Conservation (phyloP, 1,140 invertebrate species). For the Chionoecetes opilio region DNA sequence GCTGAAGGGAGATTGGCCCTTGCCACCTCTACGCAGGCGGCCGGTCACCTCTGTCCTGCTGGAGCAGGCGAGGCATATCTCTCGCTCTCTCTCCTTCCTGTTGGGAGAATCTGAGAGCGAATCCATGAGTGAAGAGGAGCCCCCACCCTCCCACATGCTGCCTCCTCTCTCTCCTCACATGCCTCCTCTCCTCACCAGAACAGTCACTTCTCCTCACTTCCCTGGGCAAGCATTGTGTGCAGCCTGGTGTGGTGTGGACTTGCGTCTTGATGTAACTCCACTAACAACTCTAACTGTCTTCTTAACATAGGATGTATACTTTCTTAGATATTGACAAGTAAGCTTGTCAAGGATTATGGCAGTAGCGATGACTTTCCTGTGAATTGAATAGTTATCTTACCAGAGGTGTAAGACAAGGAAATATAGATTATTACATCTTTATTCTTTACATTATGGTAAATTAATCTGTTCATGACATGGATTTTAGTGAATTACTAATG, state of each 20-base stretch:
- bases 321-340: no score
- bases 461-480: no score
- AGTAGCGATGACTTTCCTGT: no score
- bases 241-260: slow-evolving; percentile 45
- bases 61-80: slow-evolving; percentile 81
- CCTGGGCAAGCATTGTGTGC: slow-evolving; percentile 77
- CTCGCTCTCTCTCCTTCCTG: slow-evolving; percentile 83
- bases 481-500: no score
- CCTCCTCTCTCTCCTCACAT: slow-evolving; percentile 76
- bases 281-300: not conserved
- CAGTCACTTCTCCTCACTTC: slow-evolving; percentile 80
- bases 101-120: slow-evolving; percentile 82
- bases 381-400: no score
- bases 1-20: slow-evolving; percentile 65
- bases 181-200: slow-evolving; percentile 78
- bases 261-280: not conserved
- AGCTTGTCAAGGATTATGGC: no score
- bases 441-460: no score
- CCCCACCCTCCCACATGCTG: slow-evolving; percentile 45
- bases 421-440: no score
- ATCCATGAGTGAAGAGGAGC: slow-evolving; percentile 76
- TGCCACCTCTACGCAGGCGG: slow-evolving; percentile 54
- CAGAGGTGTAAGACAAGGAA: no score
- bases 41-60: slow-evolving; percentile 55
- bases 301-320: not conserved